These are phyloP conservation scores for Nothobranchius kuhntae DNA, from an alignment of 2,113 vertebrate genomes.

Conservation along the genomic window DNA sequence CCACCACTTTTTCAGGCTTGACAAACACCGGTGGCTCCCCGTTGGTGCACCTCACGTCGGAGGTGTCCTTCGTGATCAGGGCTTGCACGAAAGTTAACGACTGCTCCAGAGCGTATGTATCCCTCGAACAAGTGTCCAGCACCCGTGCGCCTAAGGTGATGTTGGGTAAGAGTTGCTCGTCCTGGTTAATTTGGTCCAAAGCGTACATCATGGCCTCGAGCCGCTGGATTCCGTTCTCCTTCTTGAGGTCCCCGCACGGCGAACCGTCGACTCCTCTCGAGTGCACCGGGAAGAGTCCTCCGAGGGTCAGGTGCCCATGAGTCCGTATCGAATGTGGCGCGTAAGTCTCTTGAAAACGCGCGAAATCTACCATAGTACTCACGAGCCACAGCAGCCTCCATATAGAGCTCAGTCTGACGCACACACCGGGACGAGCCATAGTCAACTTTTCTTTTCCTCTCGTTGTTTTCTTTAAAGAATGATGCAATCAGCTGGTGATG, in stretches of 20 bases:
- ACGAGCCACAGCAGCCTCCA: slow-evolving; percentile 77
- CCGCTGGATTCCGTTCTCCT: slow-evolving; percentile 95
- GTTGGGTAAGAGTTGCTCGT: slow-evolving; percentile 93
- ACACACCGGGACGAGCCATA: slow-evolving; percentile 63
- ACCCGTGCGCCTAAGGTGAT: slow-evolving; percentile 94
- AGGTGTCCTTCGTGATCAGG: slow-evolving; percentile 97
- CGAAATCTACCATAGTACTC: slow-evolving; percentile 70
- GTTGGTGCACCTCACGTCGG: slow-evolving; percentile 97
- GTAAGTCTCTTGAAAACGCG: slow-evolving; percentile 90
- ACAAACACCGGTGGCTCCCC: slow-evolving; percentile 96
- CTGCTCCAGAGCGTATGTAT: slow-evolving; percentile 96
- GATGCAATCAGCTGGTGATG: slow-evolving; percentile 18
- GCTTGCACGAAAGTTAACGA: slow-evolving; percentile 98
- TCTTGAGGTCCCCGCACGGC: slow-evolving; percentile 93
- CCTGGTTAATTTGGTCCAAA: slow-evolving; percentile 96
- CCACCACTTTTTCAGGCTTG: slow-evolving; percentile 97
- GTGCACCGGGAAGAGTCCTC: slow-evolving; percentile 96
- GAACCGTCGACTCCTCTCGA: slow-evolving; percentile 82
- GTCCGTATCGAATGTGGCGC: slow-evolving; percentile 95
- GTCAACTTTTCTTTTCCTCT: slow-evolving; percentile 43
- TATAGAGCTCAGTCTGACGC: slow-evolving; percentile 47
- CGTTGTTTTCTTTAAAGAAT: not conserved
- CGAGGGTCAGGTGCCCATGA: slow-evolving; percentile 94
- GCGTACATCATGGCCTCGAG: slow-evolving; percentile 98
- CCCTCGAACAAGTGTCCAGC: slow-evolving; percentile 96